A percentile compares a stretch with the other conserved stretches of the same genome.
Conservation (phyloP, 1,140 invertebrate species). For the Lethocerus indicus region DNA sequence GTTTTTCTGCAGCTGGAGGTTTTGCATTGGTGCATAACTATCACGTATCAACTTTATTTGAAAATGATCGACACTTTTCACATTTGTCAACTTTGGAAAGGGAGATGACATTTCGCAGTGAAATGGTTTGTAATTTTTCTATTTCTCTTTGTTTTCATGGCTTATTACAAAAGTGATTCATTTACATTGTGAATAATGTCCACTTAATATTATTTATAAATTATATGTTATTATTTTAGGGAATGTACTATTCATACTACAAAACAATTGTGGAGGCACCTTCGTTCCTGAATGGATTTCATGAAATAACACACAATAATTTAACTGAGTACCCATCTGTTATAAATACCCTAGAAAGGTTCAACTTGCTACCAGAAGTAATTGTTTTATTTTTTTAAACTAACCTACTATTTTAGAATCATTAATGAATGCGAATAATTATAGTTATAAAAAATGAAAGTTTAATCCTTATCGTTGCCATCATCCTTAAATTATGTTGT, state of each 20-base stretch:
- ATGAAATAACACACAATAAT: slow-evolving; percentile 49
- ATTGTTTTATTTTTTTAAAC: slow-evolving; percentile 11
- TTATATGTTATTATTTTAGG: slow-evolving; percentile 31
- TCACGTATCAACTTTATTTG: slow-evolving; percentile 57
- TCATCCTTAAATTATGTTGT: too few species aligned
- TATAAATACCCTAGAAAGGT: slow-evolving; percentile 64
- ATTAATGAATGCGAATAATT: too few species aligned
- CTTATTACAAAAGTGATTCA: not conserved
- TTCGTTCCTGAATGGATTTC: slow-evolving; percentile 40
- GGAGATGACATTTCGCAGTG: slow-evolving; percentile 65
- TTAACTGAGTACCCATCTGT: slow-evolving; percentile 60
- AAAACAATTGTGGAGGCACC: slow-evolving; percentile 57
- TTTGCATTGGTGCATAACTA: slow-evolving; percentile 32
- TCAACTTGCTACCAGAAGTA: slow-evolving; percentile 73
- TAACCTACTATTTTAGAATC: not conserved
- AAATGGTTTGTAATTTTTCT: slow-evolving; percentile 44
- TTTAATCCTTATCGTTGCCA: too few species aligned
- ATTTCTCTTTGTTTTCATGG: too few species aligned
- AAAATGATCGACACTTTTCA: slow-evolving; percentile 67
- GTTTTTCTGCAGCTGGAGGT: slow-evolving; percentile 20
- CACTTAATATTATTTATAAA: not conserved
- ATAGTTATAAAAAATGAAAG: too few species aligned
- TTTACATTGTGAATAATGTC: not conserved
- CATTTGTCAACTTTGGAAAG: slow-evolving; percentile 62
- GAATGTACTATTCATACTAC: slow-evolving; percentile 76